Evolutionary conservation across 2,888 invertebrate genomes (phyloP), one percentile per base, ranked within the genome.

Genomic region (Gonocerus acuteangulatus): DNA sequence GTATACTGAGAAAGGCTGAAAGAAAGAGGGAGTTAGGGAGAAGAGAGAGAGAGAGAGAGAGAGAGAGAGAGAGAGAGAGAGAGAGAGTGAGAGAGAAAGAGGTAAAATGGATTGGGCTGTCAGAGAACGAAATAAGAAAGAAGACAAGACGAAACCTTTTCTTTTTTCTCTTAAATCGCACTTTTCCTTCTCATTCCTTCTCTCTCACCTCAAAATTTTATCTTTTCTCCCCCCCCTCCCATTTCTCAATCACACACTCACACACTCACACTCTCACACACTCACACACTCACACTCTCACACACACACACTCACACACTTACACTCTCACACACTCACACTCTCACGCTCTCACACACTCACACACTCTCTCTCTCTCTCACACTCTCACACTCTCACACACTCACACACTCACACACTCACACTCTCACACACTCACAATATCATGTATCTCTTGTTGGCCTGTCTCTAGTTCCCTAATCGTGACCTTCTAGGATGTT

Each of bases 1-100:
- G 27, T 27, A 27, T 27, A 27, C 9, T 27, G 27, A 27, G 27
- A 27, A 9, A 27, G 9, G 9, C 4, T 6, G 27, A 27, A 9
- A 27, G 27, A 27, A 9, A 4, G 27, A 27, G 27, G 9, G 27
- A 27, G 27, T 6, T 4, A 27, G 27, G 9, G 27, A 27, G 27
- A 27, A 27, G 27, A 27, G 27, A 27, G 27, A 27, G 27, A 27
- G 27, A 27, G 27, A 27, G 27, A 27, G 27, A 27, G 27, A 27
- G 44, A 18, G 15, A 44, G 44, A 44, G 18, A 44, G 44, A 44
- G 44, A 18, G 44, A 44, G 44, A 18, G 44, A 44, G 44, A 44
- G 44, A 44, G 44, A 18, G 44, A 44, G 44, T 16, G 44, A 34
- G 36, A 18, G 44, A 44, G 6, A 13, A 18, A 44, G 36, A 34